These are phyloP conservation scores for Lomographa bimaculata DNA, from an alignment of 2,888 invertebrate species.

Conservation along the genomic window DNA sequence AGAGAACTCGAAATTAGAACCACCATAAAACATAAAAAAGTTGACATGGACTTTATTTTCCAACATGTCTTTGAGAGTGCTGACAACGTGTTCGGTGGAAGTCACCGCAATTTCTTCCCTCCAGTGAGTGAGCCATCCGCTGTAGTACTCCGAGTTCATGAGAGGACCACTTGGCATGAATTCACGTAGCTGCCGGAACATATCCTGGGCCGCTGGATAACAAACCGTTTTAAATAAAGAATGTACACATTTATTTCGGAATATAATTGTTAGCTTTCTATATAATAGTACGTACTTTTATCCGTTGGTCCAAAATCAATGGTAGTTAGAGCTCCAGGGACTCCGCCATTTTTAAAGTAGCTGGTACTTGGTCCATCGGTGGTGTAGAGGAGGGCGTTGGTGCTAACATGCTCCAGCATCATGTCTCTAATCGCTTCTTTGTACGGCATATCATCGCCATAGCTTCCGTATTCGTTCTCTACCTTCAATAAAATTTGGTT, in stretches of 20 bases:
- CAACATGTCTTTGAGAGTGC: conserved; percentile 82
- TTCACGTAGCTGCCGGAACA: conserved; percentile 72
- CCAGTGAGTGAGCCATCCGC: conserved; percentile 97
- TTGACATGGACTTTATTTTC: conserved; percentile 86
- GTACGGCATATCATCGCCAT: conserved; percentile 89
- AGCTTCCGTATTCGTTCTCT: conserved; percentile 97
- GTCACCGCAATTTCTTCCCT: conserved; percentile 85
- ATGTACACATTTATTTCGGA: no score
- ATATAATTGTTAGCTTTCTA: no score
- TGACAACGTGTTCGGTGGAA: conserved; percentile 71
- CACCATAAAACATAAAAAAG: conserved; percentile 96
- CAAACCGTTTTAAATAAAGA: no score
- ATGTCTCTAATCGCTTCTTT: conserved; percentile 86
- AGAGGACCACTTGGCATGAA: conserved; percentile 88
- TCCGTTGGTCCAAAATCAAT: conserved; percentile 86
- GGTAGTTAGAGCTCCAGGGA: conserved; percentile 89
- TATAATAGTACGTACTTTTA: conserved; percentile 57
- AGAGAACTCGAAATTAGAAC: conserved; percentile 92
- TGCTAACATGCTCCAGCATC: conserved; percentile 81
- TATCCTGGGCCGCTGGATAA: conserved; percentile 55
- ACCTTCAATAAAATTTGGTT: conserved; percentile 85
- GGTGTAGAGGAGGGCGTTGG: conserved; percentile 90
- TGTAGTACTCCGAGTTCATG: conserved; percentile 96
- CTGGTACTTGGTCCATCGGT: conserved; percentile 87
- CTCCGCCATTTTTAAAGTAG: conserved; percentile 85